These are phyloP conservation scores for Pachyramphus minor DNA, from an alignment of 2,113 vertebrate species.

Conservation along the genomic window DNA sequence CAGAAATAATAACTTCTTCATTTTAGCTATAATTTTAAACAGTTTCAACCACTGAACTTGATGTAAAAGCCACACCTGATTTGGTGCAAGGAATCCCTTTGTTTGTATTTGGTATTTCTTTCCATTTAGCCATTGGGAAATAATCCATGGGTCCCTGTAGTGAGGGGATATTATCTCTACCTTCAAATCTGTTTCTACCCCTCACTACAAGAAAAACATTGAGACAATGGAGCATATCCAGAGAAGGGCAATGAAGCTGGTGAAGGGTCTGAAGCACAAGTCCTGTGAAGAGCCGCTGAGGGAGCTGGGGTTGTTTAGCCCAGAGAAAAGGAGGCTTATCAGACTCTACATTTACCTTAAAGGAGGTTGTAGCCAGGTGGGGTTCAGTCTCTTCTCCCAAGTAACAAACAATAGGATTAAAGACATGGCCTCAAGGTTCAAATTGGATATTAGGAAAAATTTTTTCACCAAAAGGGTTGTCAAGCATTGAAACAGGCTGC, in stretches of 20 bases:
- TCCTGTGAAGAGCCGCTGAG: fast-evolving
- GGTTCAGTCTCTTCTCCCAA: not conserved
- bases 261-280: not conserved
- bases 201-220: not conserved
- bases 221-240: fast-evolving
- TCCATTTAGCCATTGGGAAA: not conserved
- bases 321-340: not conserved
- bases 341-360: not conserved
- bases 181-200: not conserved
- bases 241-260: fast-evolving
- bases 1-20: not conserved
- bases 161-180: not conserved
- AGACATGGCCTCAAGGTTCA: not conserved
- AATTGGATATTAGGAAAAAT: not conserved
- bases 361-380: not conserved
- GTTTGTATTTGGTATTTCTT: not conserved
- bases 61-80: not conserved
- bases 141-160: not conserved
- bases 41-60: not conserved
- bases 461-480: not conserved
- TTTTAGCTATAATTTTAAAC: not conserved
- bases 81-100: not conserved
- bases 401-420: not conserved
- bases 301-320: not conserved
- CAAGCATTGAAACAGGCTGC: not conserved